Evolutionary conservation across 2,888 invertebrate species (phyloP).

Genomic region (Nomada lathburiana): DNA sequence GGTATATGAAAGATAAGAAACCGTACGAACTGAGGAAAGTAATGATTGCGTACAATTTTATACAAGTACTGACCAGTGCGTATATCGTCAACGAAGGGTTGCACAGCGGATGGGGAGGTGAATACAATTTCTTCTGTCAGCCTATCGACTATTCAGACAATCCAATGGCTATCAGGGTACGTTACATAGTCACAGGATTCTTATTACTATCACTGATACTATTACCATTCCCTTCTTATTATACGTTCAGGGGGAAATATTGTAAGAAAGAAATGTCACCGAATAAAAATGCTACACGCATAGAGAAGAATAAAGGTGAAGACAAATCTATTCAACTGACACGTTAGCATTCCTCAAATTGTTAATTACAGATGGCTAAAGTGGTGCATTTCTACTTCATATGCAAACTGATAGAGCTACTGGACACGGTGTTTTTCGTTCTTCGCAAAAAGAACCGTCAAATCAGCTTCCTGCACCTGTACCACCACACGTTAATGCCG

Average conservation of each 20-base stretch:
- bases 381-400: slow-evolving; percentile 88
- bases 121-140: slow-evolving; percentile 90
- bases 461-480: slow-evolving; percentile 94
- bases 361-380: slow-evolving; percentile 81
- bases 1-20: slow-evolving; percentile 93
- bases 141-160: slow-evolving; percentile 88
- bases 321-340: not conserved
- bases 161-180: slow-evolving; percentile 88
- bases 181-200: slow-evolving; percentile 70
- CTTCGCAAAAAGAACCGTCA: slow-evolving; percentile 95
- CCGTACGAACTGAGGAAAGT: slow-evolving; percentile 92
- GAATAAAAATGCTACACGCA: too few relatives aligned
- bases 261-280: too few relatives aligned
- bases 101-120: slow-evolving; percentile 83
- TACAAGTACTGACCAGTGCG: slow-evolving; percentile 93
- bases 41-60: slow-evolving; percentile 93
- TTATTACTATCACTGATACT: too few relatives aligned
- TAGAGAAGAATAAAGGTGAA: too few relatives aligned
- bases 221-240: too few relatives aligned
- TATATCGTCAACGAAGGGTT: slow-evolving; percentile 89
- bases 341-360: too few relatives aligned
- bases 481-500: slow-evolving; percentile 94
- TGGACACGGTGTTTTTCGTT: slow-evolving; percentile 95
- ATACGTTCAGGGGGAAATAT: too few relatives aligned
- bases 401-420: slow-evolving; percentile 91